Evolutionary conservation across 2,888 invertebrate species (phyloP), one percentile per base, ranked within the genome.

Genomic region (Lasioglossum malachurum): DNA sequence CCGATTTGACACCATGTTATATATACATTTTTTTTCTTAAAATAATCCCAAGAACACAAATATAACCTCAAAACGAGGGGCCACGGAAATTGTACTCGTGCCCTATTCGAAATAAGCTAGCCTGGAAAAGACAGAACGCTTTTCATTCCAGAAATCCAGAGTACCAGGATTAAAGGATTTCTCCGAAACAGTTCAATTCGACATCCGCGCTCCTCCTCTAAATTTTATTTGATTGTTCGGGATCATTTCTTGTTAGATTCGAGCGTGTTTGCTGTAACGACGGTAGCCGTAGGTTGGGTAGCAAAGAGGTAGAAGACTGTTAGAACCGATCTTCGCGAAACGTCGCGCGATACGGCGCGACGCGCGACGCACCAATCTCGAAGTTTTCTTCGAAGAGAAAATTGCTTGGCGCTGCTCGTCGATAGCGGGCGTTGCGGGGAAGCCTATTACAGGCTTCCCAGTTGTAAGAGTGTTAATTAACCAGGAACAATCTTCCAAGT

Each of bases 391-490:
- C 31, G 31, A 64, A 31, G 64, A 53, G 64, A 64, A 64, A 16
- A 64, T 31, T 31, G 64, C 27, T 31, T 14, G 14, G 5, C 64
- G 27, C 10, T 23, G 49, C 23, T 53, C 8, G 49, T 27, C 60
- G 27, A 60, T 60, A 60, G 60, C 5, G n/a, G 4, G 27, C 60
- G 60, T 14, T 27, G 27, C 27, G 27, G 2, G 31, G 16, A 31
- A 64, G 31, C 16, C 16, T 31, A 16, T 64, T 31, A 64, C 31
- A 27, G 16, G 60, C 60, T 16, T 16, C 8, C 19, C 64, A 19
- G 27, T 31, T 35, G 19, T 67, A 67, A 67, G 35, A 67, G 67
- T 35, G 67, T 67, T 67, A 67, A 67, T 67, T 67, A 67, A 67
- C 67, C 67, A 67, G 19, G 67, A 67, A 67, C 67, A 67, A 67